These are phyloP conservation scores for Cinclus mexicanus DNA, from an alignment of 2,113 vertebrate genomes.

Conservation along the genomic window DNA sequence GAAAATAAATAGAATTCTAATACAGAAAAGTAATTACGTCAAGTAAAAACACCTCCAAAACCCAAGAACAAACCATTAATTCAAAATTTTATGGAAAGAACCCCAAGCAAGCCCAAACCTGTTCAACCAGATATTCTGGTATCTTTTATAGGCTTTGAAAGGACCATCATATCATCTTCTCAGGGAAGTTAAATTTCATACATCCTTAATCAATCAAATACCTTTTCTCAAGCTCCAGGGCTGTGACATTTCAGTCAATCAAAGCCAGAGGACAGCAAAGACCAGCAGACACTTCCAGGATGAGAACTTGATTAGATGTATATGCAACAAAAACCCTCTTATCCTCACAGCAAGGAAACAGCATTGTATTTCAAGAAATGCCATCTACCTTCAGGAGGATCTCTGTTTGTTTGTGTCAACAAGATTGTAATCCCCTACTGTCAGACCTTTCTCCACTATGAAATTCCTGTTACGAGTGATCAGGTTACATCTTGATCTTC, in stretches of 20 bases:
- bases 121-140: background rate
- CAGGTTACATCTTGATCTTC: background rate
- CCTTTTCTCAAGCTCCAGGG: background rate
- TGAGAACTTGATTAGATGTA: background rate
- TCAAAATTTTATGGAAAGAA: background rate
- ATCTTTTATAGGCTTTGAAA: background rate
- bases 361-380: background rate
- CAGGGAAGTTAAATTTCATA: background rate
- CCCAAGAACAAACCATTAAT: background rate
- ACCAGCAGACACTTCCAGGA: background rate
- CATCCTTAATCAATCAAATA: background rate
- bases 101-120: background rate
- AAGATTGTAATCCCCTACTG: background rate
- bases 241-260: background rate
- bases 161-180: background rate
- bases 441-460: background rate
- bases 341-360: background rate
- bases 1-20: background rate
- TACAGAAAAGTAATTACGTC: background rate
- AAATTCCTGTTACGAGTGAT: background rate
- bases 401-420: background rate
- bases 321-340: background rate
- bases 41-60: background rate
- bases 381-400: background rate
- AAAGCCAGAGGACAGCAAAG: slow-evolving; percentile 16